Percentiles rank a stretch among this genome's conserved stretches.
Evolutionary conservation across 35 echinoderm and acorn worm species (phyloP).

Genomic region (Stichopus chloronotus): DNA sequence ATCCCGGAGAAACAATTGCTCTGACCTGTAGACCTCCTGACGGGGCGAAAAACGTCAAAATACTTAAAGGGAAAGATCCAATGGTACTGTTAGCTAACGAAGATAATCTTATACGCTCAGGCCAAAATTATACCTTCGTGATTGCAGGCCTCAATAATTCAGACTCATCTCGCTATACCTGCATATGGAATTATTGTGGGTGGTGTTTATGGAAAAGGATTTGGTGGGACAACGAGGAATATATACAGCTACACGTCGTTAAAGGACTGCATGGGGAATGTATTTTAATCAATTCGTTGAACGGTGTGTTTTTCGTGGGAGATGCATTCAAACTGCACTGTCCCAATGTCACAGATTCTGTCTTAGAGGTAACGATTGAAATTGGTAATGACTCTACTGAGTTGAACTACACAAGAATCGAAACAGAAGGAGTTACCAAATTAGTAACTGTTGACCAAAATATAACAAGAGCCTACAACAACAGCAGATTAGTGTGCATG

Average conservation of each 20-base stretch:
- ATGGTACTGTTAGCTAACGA: background rate
- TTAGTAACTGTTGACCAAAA: background rate
- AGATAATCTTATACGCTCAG: background rate
- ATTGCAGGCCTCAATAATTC: background rate
- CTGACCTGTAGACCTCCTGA: background rate
- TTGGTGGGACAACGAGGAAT: background rate
- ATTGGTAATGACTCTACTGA: background rate
- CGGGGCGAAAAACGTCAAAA: background rate
- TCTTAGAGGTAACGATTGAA: background rate
- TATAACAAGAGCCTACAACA: background rate
- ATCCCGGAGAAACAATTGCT: background rate
- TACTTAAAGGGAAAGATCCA: background rate
- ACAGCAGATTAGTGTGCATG: background rate
- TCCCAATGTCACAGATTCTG: background rate
- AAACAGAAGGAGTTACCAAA: too few relatives aligned
- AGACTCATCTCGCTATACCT: background rate
- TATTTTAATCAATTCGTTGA: background rate
- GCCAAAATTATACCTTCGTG: background rate
- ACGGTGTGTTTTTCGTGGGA: background rate
- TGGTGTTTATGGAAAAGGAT: background rate
- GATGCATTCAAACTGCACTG: background rate
- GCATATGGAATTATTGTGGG: background rate
- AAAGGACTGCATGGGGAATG: background rate
- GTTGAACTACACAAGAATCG: too few relatives aligned
- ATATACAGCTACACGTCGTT: background rate